Percentiles rank a stretch among this genome's conserved stretches.
phyloP scores from a whole-genome alignment of 2,888 invertebrate species.

The Lasioglossum morio region DNA sequence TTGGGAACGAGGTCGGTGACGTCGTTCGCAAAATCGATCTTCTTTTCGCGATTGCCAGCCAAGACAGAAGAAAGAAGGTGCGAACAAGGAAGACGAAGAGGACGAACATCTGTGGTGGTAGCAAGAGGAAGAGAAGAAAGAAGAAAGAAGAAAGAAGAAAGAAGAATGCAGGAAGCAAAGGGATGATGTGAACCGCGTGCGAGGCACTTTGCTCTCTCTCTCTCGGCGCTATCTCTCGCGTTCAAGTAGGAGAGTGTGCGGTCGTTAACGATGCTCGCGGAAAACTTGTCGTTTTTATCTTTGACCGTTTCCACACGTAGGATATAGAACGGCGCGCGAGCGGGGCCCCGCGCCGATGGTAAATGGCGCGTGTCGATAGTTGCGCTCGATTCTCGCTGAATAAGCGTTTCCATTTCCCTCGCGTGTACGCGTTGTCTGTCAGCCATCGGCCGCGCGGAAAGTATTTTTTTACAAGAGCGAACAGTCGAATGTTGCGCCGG shows the following conservation, averaged over 20 bases:
- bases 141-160: conserved; percentile 1
- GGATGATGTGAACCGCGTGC: conserved; percentile 41
- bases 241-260: conserved; percentile 28
- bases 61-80: neutral
- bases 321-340: conserved; percentile 1
- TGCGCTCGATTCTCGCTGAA: conserved; percentile 46
- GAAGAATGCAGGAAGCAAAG: neutral
- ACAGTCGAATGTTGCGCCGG: conserved; percentile 49
- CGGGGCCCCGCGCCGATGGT: conserved; percentile 30
- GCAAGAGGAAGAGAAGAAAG: neutral
- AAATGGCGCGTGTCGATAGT: conserved; percentile 68
- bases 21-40: conserved; percentile 54
- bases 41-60: conserved; percentile 29
- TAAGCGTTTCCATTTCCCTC: conserved; percentile 42
- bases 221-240: conserved; percentile 9
- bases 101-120: neutral
- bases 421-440: conserved; percentile 40
- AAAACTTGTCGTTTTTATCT: conserved; percentile 38
- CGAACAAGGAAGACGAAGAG: neutral
- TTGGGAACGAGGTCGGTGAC: conserved; percentile 48
- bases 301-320: conserved; percentile 35
- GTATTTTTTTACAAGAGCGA: conserved; percentile 54
- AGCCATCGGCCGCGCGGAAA: conserved; percentile 33
- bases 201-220: neutral
- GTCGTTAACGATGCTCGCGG: conserved; percentile 50